Evolutionary conservation across 2,888 invertebrate genomes (phyloP), one percentile per base, ranked within the genome.

Genomic region (Petrophora chlorosata): DNA sequence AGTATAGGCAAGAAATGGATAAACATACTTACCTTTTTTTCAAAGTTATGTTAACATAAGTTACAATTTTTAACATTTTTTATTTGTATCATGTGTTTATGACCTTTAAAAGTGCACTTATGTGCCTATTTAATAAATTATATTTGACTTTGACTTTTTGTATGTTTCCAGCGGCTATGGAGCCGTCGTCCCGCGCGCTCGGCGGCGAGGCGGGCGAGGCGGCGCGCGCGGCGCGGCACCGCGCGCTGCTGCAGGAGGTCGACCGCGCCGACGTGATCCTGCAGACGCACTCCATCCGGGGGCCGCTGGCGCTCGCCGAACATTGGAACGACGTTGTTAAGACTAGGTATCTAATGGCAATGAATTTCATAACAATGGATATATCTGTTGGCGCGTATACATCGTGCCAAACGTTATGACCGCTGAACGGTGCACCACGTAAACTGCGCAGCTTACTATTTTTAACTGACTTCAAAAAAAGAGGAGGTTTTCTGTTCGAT

Each of bases 241-340:
- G 93, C 34, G 86, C 91, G 53, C 72, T 94, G 45, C 79, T 95
- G 55, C 85, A 92, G 61, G 92, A 94, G 55, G 93, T 95, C 51
- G 93, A 93, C 68, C 90, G 91, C 38, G 94, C 93, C 0, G 95
- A 95, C 81, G 90, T 91, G 49, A 93, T 94, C 61, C 74, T 95
- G 49, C 94, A 94, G 67, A 91, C 91, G 65, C 92, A 94, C 60
- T 83, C 93, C 41, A 90, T 92, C 65, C 86, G 91, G 5, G 93
- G 93, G 0, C 90, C 91, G 33, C 60, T 79, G 1, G 76, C 77
- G 0, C 82, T 95, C 30, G 84, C 93, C 9, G 79, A 92, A 44
- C 92, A 93, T 65, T 96, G 96, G 95, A 84, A 88, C 0, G 92
- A 92, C 49, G 92, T 94, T 50, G 88, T 89, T 28, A 91, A 92